These are phyloP conservation scores for Apostichopus japonicus DNA, from an alignment of 35 echinoderm and acorn worm species.

Conservation along the genomic window DNA sequence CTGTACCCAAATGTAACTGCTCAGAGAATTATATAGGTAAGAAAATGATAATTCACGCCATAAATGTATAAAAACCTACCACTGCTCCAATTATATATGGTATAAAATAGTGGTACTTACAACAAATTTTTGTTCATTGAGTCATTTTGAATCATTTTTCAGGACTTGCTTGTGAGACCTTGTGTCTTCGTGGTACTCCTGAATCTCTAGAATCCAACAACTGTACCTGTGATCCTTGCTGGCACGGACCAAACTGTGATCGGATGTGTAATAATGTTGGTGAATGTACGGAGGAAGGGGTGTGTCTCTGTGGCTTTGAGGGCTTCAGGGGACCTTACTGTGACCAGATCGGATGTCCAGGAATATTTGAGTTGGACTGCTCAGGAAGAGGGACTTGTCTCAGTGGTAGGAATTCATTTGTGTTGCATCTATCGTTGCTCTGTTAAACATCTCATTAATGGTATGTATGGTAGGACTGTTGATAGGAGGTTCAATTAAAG, in stretches of 20 bases:
- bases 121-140: too few species aligned
- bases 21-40: constrained; percentile 67
- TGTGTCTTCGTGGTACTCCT: constrained; percentile 69
- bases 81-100: too few species aligned
- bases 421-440: background rate
- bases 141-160: background rate
- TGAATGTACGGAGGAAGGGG: constrained; percentile 66
- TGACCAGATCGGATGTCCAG: constrained; percentile 76
- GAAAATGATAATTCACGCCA: background rate
- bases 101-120: too few species aligned
- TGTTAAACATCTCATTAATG: background rate
- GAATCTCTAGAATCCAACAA: constrained; percentile 77
- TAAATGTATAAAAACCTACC: too few species aligned
- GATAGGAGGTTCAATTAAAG: too few species aligned
- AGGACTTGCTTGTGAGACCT: constrained; percentile 75
- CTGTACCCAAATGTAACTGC: constrained; percentile 80
- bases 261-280: constrained; percentile 65
- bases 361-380: constrained; percentile 70
- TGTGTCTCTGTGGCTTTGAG: constrained; percentile 76
- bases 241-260: constrained; percentile 74
- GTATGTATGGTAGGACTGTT: too few species aligned
- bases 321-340: constrained; percentile 80
- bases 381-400: constrained; percentile 82
- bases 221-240: constrained; percentile 92
- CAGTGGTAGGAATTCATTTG: constrained; percentile 34